Conservation (phyloP, 1,140 invertebrate species). For the Drosophila quadrilineata region DNA sequence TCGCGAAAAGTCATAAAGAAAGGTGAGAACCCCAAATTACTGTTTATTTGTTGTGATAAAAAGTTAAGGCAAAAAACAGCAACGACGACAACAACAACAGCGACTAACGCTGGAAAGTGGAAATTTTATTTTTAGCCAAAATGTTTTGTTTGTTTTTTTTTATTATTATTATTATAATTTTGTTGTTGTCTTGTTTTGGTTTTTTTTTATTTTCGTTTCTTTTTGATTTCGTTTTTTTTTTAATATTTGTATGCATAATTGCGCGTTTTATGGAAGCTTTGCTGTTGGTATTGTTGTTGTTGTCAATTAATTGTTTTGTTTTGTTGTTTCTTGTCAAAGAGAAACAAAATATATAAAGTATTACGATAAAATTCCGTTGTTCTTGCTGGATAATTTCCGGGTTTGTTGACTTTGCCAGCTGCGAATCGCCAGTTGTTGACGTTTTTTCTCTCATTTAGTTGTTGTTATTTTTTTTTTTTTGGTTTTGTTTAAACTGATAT, state of each 20-base stretch:
- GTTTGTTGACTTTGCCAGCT: conserved; percentile 73
- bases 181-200: conserved; percentile 7
- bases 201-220: not conserved
- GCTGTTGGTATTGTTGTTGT: conserved; percentile 24
- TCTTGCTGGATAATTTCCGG: conserved; percentile 62
- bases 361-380: conserved; percentile 70
- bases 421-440: too few species aligned
- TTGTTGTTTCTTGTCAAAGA: conserved; percentile 42
- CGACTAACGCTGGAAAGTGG: conserved; percentile 12
- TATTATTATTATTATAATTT: too few species aligned
- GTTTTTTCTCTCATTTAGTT: too few species aligned
- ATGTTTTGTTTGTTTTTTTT: conserved; percentile 47
- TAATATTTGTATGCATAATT: conserved; percentile 30
- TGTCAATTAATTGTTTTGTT: conserved; percentile 17
- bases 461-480: conserved; percentile 15
- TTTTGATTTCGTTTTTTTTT: conserved; percentile 10
- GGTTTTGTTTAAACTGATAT: conserved; percentile 22
- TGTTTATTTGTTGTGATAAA: conserved; percentile 68
- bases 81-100: conserved; percentile 17
- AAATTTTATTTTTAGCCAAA: conserved; percentile 53
- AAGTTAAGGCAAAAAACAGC: conserved; percentile 48
- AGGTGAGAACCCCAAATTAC: conserved; percentile 68
- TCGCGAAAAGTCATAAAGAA: conserved; percentile 56
- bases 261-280: conserved; percentile 18
- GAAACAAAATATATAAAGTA: too few species aligned